Percentiles rank a stretch among this genome's conserved stretches.
phyloP scores from a whole-genome alignment of 1,140 invertebrate genomes.

The Diorhabda sublineata region DNA sequence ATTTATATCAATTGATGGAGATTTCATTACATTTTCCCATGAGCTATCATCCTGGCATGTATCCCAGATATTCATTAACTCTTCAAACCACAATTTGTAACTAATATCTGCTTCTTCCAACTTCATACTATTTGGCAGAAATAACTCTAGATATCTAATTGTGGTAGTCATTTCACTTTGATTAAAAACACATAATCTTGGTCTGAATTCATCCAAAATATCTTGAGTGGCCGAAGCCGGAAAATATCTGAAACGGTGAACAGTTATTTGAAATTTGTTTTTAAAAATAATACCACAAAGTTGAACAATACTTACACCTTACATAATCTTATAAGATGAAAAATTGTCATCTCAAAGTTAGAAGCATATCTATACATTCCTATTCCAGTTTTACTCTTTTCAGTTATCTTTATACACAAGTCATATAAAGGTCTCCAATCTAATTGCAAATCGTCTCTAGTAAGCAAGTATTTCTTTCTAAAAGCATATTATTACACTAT shows the following conservation, averaged over 20 bases:
- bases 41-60: slow-evolving; percentile 64
- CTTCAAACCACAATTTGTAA: slow-evolving; percentile 78
- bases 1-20: neutral
- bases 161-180: slow-evolving; percentile 53
- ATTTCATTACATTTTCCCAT: slow-evolving; percentile 63
- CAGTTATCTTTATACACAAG: slow-evolving; percentile 48
- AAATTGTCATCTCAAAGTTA: slow-evolving; percentile 50
- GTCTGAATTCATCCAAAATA: slow-evolving; percentile 80
- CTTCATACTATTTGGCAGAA: slow-evolving; percentile 69
- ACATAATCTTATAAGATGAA: slow-evolving; percentile 50
- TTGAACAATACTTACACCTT: slow-evolving; percentile 49
- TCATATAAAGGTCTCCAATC: slow-evolving; percentile 86
- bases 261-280: neutral
- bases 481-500: slow-evolving; percentile 26
- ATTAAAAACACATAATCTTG: slow-evolving; percentile 70
- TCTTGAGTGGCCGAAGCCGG: slow-evolving; percentile 72
- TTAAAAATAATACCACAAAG: too few species aligned
- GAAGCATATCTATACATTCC: slow-evolving; percentile 63
- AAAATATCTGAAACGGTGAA: slow-evolving; percentile 61
- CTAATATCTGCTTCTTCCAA: slow-evolving; percentile 61
- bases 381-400: slow-evolving; percentile 46
- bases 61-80: slow-evolving; percentile 76
- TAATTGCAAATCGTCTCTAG: slow-evolving; percentile 73
- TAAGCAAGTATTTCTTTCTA: slow-evolving; percentile 74
- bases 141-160: slow-evolving; percentile 64